Percentiles rank a stretch among this genome's conserved stretches.
phyloP scores from a whole-genome alignment of 2,113 vertebrate species.

The Sorex fumeus region DNA sequence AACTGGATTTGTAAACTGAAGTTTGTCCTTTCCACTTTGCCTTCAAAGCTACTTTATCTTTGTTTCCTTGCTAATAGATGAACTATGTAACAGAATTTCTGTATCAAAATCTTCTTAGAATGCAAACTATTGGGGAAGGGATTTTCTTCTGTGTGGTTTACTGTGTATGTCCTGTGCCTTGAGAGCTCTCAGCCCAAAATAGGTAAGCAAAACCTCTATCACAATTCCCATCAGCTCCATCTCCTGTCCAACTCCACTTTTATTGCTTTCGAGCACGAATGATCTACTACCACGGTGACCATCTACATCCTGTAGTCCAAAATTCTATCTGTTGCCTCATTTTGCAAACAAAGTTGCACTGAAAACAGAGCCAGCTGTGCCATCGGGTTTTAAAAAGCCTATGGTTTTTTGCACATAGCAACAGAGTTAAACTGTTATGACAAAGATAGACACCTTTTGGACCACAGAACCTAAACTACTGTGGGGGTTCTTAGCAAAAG shows the following conservation, averaged over 20 bases:
- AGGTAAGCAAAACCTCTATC: not conserved
- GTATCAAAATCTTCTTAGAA: slow-evolving; percentile 34
- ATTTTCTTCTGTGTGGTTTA: too few species aligned
- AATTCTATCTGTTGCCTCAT: not conserved
- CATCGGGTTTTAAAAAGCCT: not conserved
- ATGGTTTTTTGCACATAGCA: not conserved
- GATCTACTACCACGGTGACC: not conserved
- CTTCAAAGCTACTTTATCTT: not conserved
- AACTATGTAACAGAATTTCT: not conserved
- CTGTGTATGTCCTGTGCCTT: not conserved
- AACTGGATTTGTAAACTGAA: not conserved
- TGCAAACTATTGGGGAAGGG: not conserved
- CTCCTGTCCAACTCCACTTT: not conserved
- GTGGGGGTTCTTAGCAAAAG: slow-evolving; percentile 6
- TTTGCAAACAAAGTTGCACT: not conserved
- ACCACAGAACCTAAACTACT: slow-evolving; percentile 37
- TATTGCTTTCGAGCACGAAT: not conserved
- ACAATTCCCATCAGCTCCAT: not conserved
- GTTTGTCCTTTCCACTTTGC: not conserved
- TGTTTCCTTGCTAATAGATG: not conserved
- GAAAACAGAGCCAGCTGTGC: slow-evolving; percentile 5
- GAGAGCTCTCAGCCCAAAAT: not conserved
- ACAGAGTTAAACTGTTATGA: not conserved
- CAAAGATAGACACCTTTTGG: not conserved
- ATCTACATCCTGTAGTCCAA: not conserved